Evolutionary conservation across 53 echinoderm and acorn worm genomes (phyloP).

Genomic region (Stichopus horrens): DNA sequence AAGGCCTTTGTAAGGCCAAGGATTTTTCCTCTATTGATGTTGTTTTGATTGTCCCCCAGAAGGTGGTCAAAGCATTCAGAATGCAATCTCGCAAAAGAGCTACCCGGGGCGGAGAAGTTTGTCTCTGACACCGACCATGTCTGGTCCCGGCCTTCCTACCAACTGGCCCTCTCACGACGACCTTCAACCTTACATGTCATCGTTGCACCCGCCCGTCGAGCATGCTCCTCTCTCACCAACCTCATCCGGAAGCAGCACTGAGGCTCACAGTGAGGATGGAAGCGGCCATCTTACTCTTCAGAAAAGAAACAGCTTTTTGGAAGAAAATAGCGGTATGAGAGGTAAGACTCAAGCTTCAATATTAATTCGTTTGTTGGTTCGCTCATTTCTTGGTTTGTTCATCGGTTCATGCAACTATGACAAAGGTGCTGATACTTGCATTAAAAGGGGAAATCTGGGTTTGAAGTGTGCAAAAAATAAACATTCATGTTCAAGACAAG

Average conservation of each 20-base stretch:
- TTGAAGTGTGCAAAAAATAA: too few species aligned
- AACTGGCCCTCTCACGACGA: conserved; percentile 69
- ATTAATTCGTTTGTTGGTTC: not conserved
- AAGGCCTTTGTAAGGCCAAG: too few species aligned
- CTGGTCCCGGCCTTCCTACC: conserved; percentile 48
- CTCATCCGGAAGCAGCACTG: conserved; percentile 73
- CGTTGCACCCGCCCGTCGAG: conserved; percentile 54
- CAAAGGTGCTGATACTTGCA: too few species aligned
- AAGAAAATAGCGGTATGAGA: conserved; percentile 98
- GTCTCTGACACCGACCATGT: conserved; percentile 61
- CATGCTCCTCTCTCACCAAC: conserved; percentile 81
- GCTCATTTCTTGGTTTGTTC: not conserved
- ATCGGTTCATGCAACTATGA: too few species aligned
- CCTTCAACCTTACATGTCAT: not conserved
- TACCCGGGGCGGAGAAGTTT: conserved; percentile 66
- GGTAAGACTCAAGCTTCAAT: conserved; percentile 54
- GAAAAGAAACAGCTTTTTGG: conserved; percentile 81
- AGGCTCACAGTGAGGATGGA: conserved; percentile 68
- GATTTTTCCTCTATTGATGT: not conserved
- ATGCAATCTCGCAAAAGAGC: not conserved
- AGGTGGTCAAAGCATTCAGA: not conserved
- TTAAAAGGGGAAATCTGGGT: too few species aligned
- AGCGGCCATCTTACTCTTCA: conserved; percentile 31
- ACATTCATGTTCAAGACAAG: too few species aligned
- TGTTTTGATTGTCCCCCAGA: not conserved